These are phyloP conservation scores for Microtus pennsylvanicus DNA, from an alignment of 2,113 vertebrate genomes.

Conservation along the genomic window DNA sequence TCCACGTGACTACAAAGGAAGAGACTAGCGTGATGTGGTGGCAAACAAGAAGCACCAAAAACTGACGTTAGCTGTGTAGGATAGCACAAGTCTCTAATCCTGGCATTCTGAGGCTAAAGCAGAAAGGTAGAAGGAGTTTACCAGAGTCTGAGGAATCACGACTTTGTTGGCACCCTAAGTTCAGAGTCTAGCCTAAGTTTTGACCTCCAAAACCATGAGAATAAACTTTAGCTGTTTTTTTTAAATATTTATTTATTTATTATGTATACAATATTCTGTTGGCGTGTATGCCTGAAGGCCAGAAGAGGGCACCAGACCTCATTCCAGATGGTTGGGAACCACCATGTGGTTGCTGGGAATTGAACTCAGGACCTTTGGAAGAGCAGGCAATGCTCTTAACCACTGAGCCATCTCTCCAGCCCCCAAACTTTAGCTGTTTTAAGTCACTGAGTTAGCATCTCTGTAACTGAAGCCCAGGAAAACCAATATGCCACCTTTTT, in stretches of 20 bases:
- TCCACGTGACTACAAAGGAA: background rate
- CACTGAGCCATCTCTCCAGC: too few relatives aligned
- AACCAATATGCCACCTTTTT: conserved; percentile 24
- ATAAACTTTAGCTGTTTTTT: background rate
- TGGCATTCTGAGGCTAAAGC: background rate
- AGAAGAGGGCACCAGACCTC: too few relatives aligned
- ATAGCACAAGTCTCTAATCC: background rate
- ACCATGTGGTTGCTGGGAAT: too few relatives aligned
- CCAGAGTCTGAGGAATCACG: background rate
- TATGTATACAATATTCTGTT: too few relatives aligned
- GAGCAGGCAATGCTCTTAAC: too few relatives aligned
- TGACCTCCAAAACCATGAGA: background rate
- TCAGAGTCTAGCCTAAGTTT: background rate
- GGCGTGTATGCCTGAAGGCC: too few relatives aligned
- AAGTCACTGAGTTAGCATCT: background rate
- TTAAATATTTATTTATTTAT: too few relatives aligned
- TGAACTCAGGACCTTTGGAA: too few relatives aligned
- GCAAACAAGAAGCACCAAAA: background rate
- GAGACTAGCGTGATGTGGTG: background rate
- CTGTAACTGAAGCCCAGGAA: background rate
- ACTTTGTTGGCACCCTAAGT: background rate
- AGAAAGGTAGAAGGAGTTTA: background rate
- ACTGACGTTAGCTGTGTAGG: background rate
- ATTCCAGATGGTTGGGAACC: too few relatives aligned
- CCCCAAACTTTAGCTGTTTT: background rate